phyloP scores from a whole-genome alignment of 2,888 invertebrate genomes.

The Thumatha senex region DNA sequence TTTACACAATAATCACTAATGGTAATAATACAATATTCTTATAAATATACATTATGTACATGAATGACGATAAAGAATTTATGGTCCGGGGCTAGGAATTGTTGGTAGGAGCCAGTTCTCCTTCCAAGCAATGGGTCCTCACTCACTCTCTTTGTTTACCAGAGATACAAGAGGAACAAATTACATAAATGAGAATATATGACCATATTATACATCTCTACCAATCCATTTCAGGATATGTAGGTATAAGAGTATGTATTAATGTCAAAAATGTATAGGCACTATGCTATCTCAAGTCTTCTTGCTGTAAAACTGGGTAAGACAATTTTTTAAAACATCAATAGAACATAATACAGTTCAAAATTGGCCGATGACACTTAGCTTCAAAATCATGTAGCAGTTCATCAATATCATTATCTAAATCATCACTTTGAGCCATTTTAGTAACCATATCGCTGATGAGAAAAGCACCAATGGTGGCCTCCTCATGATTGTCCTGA shows the following conservation, averaged over 20 bases:
- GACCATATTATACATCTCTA: too few relatives aligned
- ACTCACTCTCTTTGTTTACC: too few relatives aligned
- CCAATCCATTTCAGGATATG: too few relatives aligned
- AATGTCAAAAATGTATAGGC: background rate
- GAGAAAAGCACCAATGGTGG: slow-evolving; percentile 98
- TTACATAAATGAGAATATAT: too few relatives aligned
- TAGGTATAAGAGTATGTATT: background rate
- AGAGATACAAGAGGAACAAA: too few relatives aligned
- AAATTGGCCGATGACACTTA: slow-evolving; percentile 91
- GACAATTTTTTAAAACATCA: slow-evolving; percentile 66
- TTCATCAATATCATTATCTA: slow-evolving; percentile 99
- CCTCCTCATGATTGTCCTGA: slow-evolving; percentile 99
- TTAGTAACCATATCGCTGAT: slow-evolving; percentile 97
- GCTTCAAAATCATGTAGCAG: slow-evolving; percentile 96
- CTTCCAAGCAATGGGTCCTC: too few relatives aligned
- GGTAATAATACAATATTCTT: background rate
- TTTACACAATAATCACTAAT: background rate
- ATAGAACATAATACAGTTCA: slow-evolving; percentile 98
- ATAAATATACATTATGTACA: background rate
- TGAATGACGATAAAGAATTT: too few relatives aligned
- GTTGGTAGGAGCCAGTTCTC: too few relatives aligned
- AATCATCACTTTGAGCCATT: slow-evolving; percentile 94
- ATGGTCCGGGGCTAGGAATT: too few relatives aligned
- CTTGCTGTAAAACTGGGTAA: background rate
- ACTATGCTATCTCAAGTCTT: background rate